These are phyloP conservation scores for Centropyge bicolor DNA, from an alignment of 2,797 vertebrate species.

Conservation along the genomic window DNA sequence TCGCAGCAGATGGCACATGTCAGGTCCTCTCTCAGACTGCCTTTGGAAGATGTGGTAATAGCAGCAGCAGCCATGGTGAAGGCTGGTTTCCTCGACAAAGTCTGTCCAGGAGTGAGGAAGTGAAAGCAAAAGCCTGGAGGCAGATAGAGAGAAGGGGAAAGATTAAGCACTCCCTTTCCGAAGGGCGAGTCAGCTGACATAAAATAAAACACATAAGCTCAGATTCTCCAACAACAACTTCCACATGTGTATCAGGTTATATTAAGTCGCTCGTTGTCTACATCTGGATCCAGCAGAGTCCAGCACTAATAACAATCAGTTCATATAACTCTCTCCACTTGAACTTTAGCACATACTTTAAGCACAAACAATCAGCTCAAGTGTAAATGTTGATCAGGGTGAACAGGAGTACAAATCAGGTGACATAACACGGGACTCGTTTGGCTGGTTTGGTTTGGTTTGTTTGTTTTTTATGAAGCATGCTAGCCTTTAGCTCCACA, in stretches of 20 bases:
- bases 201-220: neutral
- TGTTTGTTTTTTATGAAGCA: constrained; percentile 10
- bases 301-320: constrained; percentile 1
- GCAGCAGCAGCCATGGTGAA: constrained; percentile 59
- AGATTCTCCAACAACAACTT: neutral
- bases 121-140: constrained; percentile 41
- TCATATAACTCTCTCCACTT: neutral
- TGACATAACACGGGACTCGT: constrained; percentile 38
- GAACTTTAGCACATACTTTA: neutral
- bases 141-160: neutral
- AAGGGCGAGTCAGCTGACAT: constrained; percentile 1
- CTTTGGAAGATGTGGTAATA: constrained; percentile 46
- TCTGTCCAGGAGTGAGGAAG: constrained; percentile 33
- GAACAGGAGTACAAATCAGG: neutral
- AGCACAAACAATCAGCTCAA: neutral
- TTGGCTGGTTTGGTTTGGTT: constrained; percentile 25
- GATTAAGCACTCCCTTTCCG: neutral
- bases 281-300: neutral
- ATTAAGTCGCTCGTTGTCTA: neutral
- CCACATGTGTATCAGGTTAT: neutral
- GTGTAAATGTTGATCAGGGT: neutral
- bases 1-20: constrained; percentile 92
- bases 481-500: constrained; percentile 31
- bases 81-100: neutral
- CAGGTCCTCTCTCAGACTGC: constrained; percentile 89